Evolutionary conservation across 1,140 invertebrate genomes (phyloP), one percentile per base, ranked within the genome.

Genomic region (Bilobella aurantiaca): DNA sequence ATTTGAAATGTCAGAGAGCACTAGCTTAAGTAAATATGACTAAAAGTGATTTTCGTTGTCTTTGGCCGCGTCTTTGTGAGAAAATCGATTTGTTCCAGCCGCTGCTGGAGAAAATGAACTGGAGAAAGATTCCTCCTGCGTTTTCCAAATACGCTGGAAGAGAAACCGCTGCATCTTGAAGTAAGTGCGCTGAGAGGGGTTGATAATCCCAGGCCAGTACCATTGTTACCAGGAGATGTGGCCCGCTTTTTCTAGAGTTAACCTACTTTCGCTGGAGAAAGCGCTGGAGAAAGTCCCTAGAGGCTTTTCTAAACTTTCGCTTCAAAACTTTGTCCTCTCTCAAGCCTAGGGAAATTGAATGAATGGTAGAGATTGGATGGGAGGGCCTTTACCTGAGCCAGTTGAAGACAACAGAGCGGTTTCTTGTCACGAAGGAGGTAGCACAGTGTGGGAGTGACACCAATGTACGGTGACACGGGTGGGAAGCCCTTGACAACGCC

Each of bases 371-470:
- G n/a, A 42, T 42, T 42, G 8, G 37, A 42, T n/a, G 37, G n/a
- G 37, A 56, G 28, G 27, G 27, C 29, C 8, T 18, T 60, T 30
- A 90, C 89, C 83, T 96, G 89, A 58, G 91, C 90, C 64, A 99
- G 80, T 78, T 96, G 90, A 68, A 98, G 83, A 77, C 96, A 98
- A 78, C 96, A 99, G 1, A 96, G 82, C 3, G 90, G 89, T 75
- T 96, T 93, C 79, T 96, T 96, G 76, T 96, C 91, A 78, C 94
- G 93, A 69, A 97, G 84, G 69, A 98, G 82, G 77, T 97, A 96
- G 77, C 95, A 98, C 16, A 97, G 81, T 0, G 93, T 98, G 1
- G 93, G 93, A 76, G 92, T 96, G 1, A 96, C 94, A 64, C 95
- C 94, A 68, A 98, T 96, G 79, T 97, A 98, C 16, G 95, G 93